Percentiles rank a stretch among this genome's conserved stretches.
Conservation (phyloP, 2,797 vertebrate species). For the Micromesistius poutassou region DNA sequence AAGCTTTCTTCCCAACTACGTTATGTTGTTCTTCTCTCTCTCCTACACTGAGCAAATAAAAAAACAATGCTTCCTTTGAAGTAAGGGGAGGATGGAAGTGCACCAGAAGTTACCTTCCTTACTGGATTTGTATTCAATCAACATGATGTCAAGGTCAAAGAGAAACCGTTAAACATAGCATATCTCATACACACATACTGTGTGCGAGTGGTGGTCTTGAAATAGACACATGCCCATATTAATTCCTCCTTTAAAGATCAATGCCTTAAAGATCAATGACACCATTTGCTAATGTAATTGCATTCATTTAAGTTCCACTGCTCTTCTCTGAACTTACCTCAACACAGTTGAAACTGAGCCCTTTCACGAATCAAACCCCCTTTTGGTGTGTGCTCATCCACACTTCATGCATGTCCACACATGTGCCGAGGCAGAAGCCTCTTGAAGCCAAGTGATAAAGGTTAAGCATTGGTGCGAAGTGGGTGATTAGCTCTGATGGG, state of each 20-base stretch:
- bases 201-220: constrained; percentile 53
- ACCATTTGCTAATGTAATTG: constrained; percentile 54
- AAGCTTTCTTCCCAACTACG: constrained; percentile 43
- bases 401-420: constrained; percentile 11
- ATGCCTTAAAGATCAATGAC: background rate
- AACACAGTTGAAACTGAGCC: constrained; percentile 40
- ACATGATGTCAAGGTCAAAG: background rate
- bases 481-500: constrained; percentile 62
- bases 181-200: too few species aligned
- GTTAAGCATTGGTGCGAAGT: constrained; percentile 56
- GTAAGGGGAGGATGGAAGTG: constrained; percentile 62
- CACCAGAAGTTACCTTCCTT: constrained; percentile 22
- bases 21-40: constrained; percentile 10
- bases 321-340: constrained; percentile 52
- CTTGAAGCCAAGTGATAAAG: constrained; percentile 51
- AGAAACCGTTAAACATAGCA: background rate
- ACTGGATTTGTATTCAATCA: background rate
- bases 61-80: constrained; percentile 80
- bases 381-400: background rate
- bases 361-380: constrained; percentile 6
- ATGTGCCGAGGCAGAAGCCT: constrained; percentile 50
- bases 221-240: constrained; percentile 58
- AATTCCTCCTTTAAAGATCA: constrained; percentile 52
- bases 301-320: constrained; percentile 67
- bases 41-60: constrained; percentile 64